phyloP scores from a whole-genome alignment of 2,888 invertebrate species.

The Lepidocyrtinus sp. region DNA sequence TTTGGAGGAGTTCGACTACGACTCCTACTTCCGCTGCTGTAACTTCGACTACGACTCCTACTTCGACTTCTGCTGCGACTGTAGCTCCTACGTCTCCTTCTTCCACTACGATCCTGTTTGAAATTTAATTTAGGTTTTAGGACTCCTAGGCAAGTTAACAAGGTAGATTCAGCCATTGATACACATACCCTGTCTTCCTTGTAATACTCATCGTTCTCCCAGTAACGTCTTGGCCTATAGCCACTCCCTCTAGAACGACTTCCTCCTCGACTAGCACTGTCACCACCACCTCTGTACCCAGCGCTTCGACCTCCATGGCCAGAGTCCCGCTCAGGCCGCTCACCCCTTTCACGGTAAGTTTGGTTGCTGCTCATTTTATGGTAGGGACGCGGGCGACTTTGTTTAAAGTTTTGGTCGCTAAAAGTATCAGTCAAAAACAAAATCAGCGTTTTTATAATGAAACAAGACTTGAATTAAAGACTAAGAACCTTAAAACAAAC shows the following conservation, averaged over 20 bases:
- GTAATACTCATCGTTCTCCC: conserved; percentile 69
- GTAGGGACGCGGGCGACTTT: too few species aligned
- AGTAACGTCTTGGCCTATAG: conserved; percentile 64
- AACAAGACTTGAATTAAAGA: too few species aligned
- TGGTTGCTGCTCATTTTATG: too few species aligned
- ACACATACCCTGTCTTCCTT: conserved; percentile 62
- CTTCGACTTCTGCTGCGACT: conserved; percentile 56
- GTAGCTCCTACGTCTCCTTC: conserved; percentile 54
- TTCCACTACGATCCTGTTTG: conserved; percentile 62
- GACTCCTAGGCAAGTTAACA: too few species aligned
- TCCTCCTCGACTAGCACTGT: conserved; percentile 53
- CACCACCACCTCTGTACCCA: conserved; percentile 36
- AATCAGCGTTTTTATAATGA: too few species aligned
- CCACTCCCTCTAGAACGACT: conserved; percentile 57
- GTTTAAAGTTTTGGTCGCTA: too few species aligned
- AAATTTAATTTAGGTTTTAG: background rate
- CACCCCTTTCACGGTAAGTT: conserved; percentile 20
- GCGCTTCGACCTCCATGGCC: conserved; percentile 24
- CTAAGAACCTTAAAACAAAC: too few species aligned
- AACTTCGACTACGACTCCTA: conserved; percentile 62
- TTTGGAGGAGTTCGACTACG: conserved; percentile 42
- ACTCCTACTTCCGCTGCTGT: conserved; percentile 57
- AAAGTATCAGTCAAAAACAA: too few species aligned
- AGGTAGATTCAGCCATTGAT: too few species aligned
- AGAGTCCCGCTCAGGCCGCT: too few species aligned